Evolutionary conservation across 2,113 vertebrate species (phyloP).

Genomic region (Procavia capensis): DNA sequence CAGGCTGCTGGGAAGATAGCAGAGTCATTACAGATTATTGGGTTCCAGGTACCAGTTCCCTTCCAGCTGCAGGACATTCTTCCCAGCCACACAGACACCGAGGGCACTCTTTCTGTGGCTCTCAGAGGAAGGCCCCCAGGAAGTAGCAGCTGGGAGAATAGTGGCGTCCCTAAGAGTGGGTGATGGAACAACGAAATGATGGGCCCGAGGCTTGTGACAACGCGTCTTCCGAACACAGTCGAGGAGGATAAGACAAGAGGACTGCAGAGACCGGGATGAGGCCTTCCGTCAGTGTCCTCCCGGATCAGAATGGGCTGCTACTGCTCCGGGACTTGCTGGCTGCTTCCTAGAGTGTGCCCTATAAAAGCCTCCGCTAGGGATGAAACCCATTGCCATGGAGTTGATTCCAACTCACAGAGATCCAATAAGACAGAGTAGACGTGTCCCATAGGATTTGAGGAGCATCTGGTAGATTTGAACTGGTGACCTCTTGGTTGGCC

Average conservation of each 20-base stretch:
- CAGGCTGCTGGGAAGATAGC: neutral
- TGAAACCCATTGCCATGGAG: too few relatives aligned
- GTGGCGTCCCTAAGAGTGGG: accelerated
- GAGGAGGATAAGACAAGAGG: accelerated
- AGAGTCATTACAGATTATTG: constrained; percentile 24
- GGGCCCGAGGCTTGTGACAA: too few relatives aligned
- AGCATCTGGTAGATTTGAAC: too few relatives aligned
- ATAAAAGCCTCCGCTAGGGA: neutral
- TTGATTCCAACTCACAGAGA: too few relatives aligned
- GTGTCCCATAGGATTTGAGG: too few relatives aligned
- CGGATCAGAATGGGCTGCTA: accelerated
- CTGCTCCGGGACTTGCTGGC: neutral
- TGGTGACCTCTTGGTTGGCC: too few relatives aligned
- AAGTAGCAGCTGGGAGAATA: accelerated
- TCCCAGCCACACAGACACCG: neutral
- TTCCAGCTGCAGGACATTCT: neutral
- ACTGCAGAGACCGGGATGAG: accelerated
- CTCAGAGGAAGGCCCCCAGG: too few relatives aligned
- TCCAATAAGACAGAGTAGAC: too few relatives aligned
- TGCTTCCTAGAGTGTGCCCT: accelerated
- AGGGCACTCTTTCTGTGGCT: accelerated
- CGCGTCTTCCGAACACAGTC: accelerated
- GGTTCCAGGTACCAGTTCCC: neutral
- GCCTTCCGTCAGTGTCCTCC: accelerated
- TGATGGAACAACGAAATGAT: too few relatives aligned